phyloP scores from a whole-genome alignment of 2,888 invertebrate species.

The Trissoscelio sp. region DNA sequence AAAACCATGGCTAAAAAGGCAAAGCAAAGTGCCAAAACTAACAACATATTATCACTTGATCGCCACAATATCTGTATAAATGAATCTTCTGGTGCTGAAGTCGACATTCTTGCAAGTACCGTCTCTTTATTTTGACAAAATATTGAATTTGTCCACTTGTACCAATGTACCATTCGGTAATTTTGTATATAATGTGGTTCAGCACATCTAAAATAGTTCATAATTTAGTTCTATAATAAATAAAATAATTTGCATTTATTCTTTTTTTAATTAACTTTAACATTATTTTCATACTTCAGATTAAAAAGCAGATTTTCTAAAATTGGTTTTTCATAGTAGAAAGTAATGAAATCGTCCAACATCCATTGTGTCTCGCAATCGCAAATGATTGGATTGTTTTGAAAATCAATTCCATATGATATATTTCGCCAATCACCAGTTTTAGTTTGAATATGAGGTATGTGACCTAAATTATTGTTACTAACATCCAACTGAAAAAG shows the following conservation, averaged over 20 bases:
- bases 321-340: conserved; percentile 83
- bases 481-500: conserved; percentile 85
- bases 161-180: conserved; percentile 86
- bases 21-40: conserved; percentile 71
- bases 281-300: conserved; percentile 84
- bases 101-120: conserved; percentile 66
- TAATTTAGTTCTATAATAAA: too few species aligned
- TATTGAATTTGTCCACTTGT: conserved; percentile 85
- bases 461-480: conserved; percentile 84
- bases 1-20: conserved; percentile 74
- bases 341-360: conserved; percentile 84
- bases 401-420: conserved; percentile 84
- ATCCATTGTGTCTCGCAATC: conserved; percentile 87
- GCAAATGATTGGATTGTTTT: conserved; percentile 87
- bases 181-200: conserved; percentile 84
- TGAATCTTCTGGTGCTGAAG: conserved; percentile 51
- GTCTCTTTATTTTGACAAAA: conserved; percentile 77
- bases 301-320: conserved; percentile 82
- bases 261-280: too few species aligned
- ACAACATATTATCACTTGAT: conserved; percentile 74
- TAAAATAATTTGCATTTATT: not conserved
- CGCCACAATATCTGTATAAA: conserved; percentile 72
- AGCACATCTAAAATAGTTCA: conserved; percentile 83
- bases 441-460: conserved; percentile 81
- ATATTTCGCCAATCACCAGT: conserved; percentile 78